Percentiles rank a stretch among this genome's conserved stretches.
Conservation (phyloP, 37 sponge, comb jelly and placozoan genomes). For the Axinella damicornis region DNA sequence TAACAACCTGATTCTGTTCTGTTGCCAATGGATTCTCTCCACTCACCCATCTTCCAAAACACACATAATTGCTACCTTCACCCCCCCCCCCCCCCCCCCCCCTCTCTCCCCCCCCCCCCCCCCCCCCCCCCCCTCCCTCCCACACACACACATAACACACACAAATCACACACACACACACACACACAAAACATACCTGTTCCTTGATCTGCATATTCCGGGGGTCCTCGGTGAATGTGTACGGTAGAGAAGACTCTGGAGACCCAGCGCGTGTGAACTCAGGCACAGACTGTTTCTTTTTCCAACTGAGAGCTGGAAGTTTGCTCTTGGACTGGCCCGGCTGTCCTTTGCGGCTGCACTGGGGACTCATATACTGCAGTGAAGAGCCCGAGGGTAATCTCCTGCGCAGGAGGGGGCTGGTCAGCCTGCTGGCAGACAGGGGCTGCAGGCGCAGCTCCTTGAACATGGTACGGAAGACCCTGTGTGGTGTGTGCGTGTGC, state of each 20-base stretch:
- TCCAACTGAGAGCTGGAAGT: conserved; percentile 6
- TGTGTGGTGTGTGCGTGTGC: conserved; percentile 3
- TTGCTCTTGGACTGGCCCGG: neutral
- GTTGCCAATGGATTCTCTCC: too few species aligned
- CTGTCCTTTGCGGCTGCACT: conserved; percentile 10
- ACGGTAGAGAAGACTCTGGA: neutral
- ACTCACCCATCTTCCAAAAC: too few species aligned
- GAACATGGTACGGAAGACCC: conserved; percentile 66
- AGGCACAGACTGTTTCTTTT: conserved; percentile 48
- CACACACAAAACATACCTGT: conserved; percentile 38
- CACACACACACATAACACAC: too few species aligned
- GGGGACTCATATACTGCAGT: conserved; percentile 31
- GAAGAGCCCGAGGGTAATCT: conserved; percentile 18
- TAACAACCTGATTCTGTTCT: too few species aligned
- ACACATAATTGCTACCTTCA: too few species aligned
- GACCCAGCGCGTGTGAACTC: conserved; percentile 15
- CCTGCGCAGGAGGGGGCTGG: conserved; percentile 44
- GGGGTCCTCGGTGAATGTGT: conserved; percentile 42
- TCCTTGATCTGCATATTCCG: conserved; percentile 50
- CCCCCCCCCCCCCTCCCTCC: too few species aligned
- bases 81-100: too few species aligned
- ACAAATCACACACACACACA: too few species aligned
- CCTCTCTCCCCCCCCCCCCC: too few species aligned
- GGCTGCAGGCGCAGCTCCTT: conserved; percentile 21
- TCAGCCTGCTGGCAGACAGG: neutral